phyloP scores from a whole-genome alignment of 2,888 invertebrate genomes.

The Bembecia ichneumoniformis region DNA sequence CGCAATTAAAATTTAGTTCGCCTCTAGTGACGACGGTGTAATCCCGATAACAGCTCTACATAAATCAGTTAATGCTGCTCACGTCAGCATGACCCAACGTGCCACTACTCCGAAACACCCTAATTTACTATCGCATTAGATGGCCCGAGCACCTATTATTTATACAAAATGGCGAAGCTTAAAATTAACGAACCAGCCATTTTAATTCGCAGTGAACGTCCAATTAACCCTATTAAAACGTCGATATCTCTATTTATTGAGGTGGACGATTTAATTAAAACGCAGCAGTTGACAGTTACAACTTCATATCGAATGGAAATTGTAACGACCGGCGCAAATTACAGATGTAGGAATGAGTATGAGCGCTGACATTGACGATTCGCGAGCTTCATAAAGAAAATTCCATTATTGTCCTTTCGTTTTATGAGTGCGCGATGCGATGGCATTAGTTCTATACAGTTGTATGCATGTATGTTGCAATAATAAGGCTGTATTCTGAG shows the following conservation, averaged over 20 bases:
- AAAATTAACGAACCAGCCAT: constrained; percentile 38
- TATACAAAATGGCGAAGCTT: constrained; percentile 40
- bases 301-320: not conserved
- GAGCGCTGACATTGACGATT: not conserved
- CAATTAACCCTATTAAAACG: constrained; percentile 39
- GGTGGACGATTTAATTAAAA: constrained; percentile 26
- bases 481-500: no score
- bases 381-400: not conserved
- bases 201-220: constrained; percentile 38
- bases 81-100: constrained; percentile 30
- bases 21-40: constrained; percentile 28
- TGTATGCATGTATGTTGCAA: no score
- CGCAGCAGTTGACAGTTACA: constrained; percentile 1
- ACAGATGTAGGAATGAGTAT: not conserved
- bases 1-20: constrained; percentile 2
- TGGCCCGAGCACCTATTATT: constrained; percentile 25
- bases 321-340: not conserved
- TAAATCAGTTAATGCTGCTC: constrained; percentile 36
- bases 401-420: no score
- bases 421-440: no score
- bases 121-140: constrained; percentile 59
- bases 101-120: constrained; percentile 41
- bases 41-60: constrained; percentile 41
- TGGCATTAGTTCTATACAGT: no score
- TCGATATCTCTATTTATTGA: constrained; percentile 35